phyloP scores from a whole-genome alignment of 2,888 invertebrate species.

The Seira sanloemensis region DNA sequence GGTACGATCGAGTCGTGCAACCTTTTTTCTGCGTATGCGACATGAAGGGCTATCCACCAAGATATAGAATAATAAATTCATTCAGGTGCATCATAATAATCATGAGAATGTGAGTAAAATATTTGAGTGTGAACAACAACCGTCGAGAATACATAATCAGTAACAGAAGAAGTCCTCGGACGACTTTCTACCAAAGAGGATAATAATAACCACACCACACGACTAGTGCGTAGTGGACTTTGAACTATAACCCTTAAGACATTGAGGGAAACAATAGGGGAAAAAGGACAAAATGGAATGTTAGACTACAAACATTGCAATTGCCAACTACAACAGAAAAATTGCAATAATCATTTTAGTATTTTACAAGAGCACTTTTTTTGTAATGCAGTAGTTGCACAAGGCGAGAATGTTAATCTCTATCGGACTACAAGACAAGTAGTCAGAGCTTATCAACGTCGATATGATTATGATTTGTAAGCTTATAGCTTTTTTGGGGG shows the following conservation, averaged over 20 bases:
- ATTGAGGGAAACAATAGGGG: neutral
- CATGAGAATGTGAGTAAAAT: neutral
- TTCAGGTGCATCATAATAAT: constrained; percentile 33
- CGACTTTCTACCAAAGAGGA: constrained; percentile 56
- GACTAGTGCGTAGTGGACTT: constrained; percentile 53
- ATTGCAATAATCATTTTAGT: neutral
- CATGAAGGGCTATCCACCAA: neutral
- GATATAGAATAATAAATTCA: constrained; percentile 9
- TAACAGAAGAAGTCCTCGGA: constrained; percentile 41
- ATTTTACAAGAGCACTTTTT: neutral
- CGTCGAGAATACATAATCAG: neutral
- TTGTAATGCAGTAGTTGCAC: too few species aligned
- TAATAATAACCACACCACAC: constrained; percentile 15
- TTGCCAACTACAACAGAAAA: too few species aligned
- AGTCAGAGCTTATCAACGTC: too few species aligned
- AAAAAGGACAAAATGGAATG: constrained; percentile 13
- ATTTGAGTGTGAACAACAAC: neutral
- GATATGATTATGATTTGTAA: too few species aligned
- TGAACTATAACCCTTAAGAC: constrained; percentile 44
- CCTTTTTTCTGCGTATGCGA: neutral
- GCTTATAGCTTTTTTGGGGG: too few species aligned
- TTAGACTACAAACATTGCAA: constrained; percentile 16
- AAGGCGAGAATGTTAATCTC: too few species aligned
- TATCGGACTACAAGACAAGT: too few species aligned
- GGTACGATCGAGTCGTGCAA: neutral